Evolutionary conservation across 1,140 invertebrate species (phyloP), one percentile per base, ranked within the genome.

Genomic region (Bombyx mandarina): DNA sequence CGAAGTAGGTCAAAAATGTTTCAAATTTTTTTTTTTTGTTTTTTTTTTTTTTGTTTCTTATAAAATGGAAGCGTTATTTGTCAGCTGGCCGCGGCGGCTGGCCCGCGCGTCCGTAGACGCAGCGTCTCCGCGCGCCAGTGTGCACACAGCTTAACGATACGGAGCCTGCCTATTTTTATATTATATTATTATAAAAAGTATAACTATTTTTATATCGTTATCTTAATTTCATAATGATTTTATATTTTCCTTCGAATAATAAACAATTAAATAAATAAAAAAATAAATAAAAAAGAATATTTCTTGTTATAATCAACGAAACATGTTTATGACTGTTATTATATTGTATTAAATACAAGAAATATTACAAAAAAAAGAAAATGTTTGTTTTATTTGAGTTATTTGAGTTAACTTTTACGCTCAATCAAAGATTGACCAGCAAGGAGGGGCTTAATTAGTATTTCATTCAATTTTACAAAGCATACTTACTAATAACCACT

Each of bases 131-230:
- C 12, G 12, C 12, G 42, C 44, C 60, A 2, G 69, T 74, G 69
- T 68, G 66, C 49, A 56, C 57, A 50, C 48, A 61, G 58, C 59
- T 65, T 61, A 65, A 67, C 58, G 59, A 63, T 46, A 35, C 26
- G 50, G 61, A 68, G 50, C 73, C 65, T 73, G 66, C 65, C 67
- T 69, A 73, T 71, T 66, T 67, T 63, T 65, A 63, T 67, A 56
- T 62, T 60, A 60, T 60, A 59, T 62, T 61, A 22, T 56, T 51
- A 56, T 55, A 58, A 53, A 43, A 52, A 35, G 26, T 35, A 35
- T 35, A 35, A 35, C 26, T 35, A 35, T 35, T 35, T 35, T 35
- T 3, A 35, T 35, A 35, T 35, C 26, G 26, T 35, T 35, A 35
- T 35, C 26, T 35, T 49, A 49, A 49, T 49, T 49, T 49, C 22